phyloP scores from a whole-genome alignment of 2,888 invertebrate species.

The Drosophila bunnanda region DNA sequence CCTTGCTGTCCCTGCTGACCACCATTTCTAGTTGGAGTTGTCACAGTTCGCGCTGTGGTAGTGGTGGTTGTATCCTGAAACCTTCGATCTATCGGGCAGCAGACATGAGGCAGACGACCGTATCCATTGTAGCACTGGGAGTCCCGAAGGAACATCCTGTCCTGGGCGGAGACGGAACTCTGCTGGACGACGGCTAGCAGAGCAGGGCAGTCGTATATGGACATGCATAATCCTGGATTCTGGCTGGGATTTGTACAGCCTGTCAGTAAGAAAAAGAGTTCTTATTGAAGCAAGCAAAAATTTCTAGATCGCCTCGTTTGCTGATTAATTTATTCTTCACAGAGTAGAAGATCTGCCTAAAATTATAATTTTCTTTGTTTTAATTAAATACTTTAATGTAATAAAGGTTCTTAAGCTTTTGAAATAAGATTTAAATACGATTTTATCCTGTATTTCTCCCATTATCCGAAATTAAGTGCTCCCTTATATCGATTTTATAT shows the following conservation, averaged over 20 bases:
- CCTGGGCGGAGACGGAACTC: constrained; percentile 44
- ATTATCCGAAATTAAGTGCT: too few relatives aligned
- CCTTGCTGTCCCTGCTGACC: constrained; percentile 47
- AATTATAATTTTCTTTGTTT: neutral
- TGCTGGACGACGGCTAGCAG: constrained; percentile 66
- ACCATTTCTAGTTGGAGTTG: constrained; percentile 1
- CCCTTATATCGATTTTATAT: neutral
- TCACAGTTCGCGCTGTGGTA: neutral
- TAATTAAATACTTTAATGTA: neutral
- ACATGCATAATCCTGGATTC: constrained; percentile 77
- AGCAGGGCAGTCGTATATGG: constrained; percentile 81
- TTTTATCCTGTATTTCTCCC: too few relatives aligned
- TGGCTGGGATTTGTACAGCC: constrained; percentile 86
- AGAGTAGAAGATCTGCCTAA: neutral
- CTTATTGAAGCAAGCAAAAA: neutral
- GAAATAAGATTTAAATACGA: neutral
- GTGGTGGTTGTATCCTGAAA: constrained; percentile 40
- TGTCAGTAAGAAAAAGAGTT: constrained; percentile 24
- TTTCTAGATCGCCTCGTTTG: neutral
- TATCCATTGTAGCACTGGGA: constrained; percentile 79
- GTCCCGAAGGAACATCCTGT: constrained; percentile 70
- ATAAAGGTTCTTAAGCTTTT: neutral
- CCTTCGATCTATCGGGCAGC: constrained; percentile 76
- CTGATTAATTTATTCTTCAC: neutral
- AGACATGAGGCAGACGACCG: constrained; percentile 79